Evolutionary conservation across 2,888 invertebrate species (phyloP), one percentile per base, ranked within the genome.

Genomic region (Andrena minutula): DNA sequence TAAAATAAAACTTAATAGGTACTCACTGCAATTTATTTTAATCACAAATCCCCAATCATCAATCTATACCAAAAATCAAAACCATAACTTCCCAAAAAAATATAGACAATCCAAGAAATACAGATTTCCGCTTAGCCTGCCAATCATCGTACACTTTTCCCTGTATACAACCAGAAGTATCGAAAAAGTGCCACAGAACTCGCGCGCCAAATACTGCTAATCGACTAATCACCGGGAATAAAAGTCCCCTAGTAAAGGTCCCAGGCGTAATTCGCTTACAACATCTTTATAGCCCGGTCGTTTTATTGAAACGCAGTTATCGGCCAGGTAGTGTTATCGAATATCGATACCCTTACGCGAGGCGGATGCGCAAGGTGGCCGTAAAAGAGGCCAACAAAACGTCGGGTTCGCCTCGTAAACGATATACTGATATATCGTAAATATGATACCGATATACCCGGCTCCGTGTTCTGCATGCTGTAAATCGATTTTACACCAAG

Each of bases 231-330:
- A 69, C 58, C n/a, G 16, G 35, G 53, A 76, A 68, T 68, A 68
- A 78, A 68, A 30, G 68, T 16, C n/a, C 23, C 70, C 35, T 35
- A 71, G n/a, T 41, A 41, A 60, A 41, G n/a, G 28, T 30, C 4
- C 41, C 32, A 64, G 35, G 26, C 28, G 78, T 60, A 61, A 79
- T 79, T 79, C 66, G 68, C 63, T 72, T 49, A 23, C 56, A 68
- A 63, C 68, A 58, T 81, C 73, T 80, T 82, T 81, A 82, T 71
- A 41, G 75, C 35, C 8, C 51, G 74, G 61, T 35, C 72, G 80
- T 80, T 80, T 82, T 64, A 81, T 82, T 69, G 69, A 51, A 75
- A 81, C 64, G 82, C 64, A 82, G 82, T 82, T 75, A 75, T 75
- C 71, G 79, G 49, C 7, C 64, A 58, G 64, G 58, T 41, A 53